Evolutionary conservation across 30 jellyfish, hydroid and myxozoan species (phyloP), one percentile per base, ranked within the genome.

Genomic region (Aurelia aurita): DNA sequence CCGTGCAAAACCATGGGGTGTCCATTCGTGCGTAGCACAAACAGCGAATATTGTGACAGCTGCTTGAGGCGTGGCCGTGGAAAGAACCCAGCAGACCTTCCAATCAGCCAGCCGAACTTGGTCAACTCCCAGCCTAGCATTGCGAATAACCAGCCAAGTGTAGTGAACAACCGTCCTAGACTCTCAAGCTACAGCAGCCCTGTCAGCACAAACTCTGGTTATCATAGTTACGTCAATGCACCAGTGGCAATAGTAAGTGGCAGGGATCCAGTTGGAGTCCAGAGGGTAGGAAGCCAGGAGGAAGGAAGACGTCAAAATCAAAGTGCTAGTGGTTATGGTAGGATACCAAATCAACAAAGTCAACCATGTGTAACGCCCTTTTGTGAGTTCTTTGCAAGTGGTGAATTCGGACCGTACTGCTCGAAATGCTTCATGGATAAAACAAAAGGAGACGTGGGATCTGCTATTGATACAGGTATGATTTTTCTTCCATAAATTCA

Each of bases 1-100:
- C 95, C 95, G 35, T 89, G 97, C 86, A 72, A 77, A 59, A 89
- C 90, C 27, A 77, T 61, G 18, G 97, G 97, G 3, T 89, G 97
- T 84, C 97, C 92, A 29, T 69, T 81, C 64, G 92, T 87, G 20
- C 61, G 54, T 9, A 63, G 72, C 22, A 27, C 64, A 25, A 23
- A 67, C 69, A 69, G 53, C 29, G 82, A 16, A 5, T 25, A 66
- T 19, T 89, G 97, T 45, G 90, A 61, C 60, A 63, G 28, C 39
- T 87, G 96, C 58, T 18, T 27, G 26, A n/a, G 69, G 27, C 31
- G 72, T 39, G 45, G 79, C 69, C 22, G 53, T 49, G 69, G 34
- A 23, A 67, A 31, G 22, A 16, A 5, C 51, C 57, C 23, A 67
- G 62, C 34, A 35, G 58, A 25, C 10, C 25, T 21, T 16, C 13